Base-by-base conservation (phyloP, 2,797 vertebrate species). In the Platalea minor region DNA sequence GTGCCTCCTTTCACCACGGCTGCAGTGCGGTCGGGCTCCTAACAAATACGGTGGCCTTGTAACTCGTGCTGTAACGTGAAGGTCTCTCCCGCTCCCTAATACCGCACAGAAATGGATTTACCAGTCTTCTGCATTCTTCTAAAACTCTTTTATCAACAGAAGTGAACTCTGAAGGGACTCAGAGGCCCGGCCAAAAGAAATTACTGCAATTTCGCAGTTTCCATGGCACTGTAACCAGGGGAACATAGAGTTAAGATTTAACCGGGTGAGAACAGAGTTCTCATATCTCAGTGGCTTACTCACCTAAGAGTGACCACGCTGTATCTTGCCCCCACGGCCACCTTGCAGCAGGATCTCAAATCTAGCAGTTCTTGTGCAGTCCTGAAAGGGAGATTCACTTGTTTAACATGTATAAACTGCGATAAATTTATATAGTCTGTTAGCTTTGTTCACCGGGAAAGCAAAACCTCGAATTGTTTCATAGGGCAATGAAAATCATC, bases 21-120 rank as follows among this genome's bases (percentile, higher is more conserved):
- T 7, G 33, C 5, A 3, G 35, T 0, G 29, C 5, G 6, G 28
- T 11, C 0, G 1, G 21, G 67, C 64, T 61, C 26, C 59, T 25
- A 7, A 26, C 51, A 28, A 25, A 16, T 9, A 18, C 11, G 0
- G 77, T 3, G 17, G 26, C 46, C 29, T 59, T 13, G 28, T 31
- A 25, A 6, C 54, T 50, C 7, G 24, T 6, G 19, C 85, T 31
- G 68, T 5, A 12, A n/a, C 3, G 0, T 7, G 45, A 43, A 33
- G 79, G 57, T 65, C 63, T 45, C 70, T 45, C 51, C 35, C 33
- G 45, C 76, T 59, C 57, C 76, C 65, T 10, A 3, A 10, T 9
- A 17, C 41, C 18, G 10, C 43, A 31, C 37, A 26, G 28, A 33
- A 8, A 57, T 4, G 45, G 54, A 39, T 59, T 39, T 65, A 17